A percentile compares a stretch with the other conserved stretches of the same genome.
Evolutionary conservation across 2,888 invertebrate genomes (phyloP).

Genomic region (Sceliomorpha sp.): DNA sequence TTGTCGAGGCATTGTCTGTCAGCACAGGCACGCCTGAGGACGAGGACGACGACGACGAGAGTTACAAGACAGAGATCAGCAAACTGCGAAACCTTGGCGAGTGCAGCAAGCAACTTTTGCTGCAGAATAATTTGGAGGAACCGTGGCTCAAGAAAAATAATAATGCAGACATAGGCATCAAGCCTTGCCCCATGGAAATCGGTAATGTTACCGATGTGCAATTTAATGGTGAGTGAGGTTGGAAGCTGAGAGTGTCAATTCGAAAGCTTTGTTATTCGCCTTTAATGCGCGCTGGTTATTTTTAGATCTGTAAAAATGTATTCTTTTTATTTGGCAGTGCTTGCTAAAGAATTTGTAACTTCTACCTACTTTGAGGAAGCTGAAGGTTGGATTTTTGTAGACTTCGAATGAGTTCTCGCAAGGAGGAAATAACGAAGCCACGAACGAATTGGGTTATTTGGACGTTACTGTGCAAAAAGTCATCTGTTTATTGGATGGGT

Average conservation of each 20-base stretch:
- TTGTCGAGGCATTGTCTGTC: constrained; percentile 19
- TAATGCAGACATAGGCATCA: constrained; percentile 50
- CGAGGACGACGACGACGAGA: constrained; percentile 72
- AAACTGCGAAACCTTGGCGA: constrained; percentile 71
- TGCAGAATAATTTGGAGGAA: constrained; percentile 29
- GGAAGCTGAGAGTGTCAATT: constrained; percentile 6
- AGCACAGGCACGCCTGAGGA: constrained; percentile 60
- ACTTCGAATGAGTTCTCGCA: constrained; percentile 42
- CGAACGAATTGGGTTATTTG: no score
- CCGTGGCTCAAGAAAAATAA: constrained; percentile 37
- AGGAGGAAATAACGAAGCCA: no score
- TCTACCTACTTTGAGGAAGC: constrained; percentile 66
- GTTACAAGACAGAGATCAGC: constrained; percentile 71
- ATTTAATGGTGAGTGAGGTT: constrained; percentile 66
- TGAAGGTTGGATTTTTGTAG: constrained; percentile 75
- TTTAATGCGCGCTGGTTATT: neutral
- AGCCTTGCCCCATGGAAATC: constrained; percentile 36
- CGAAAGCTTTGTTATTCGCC: constrained; percentile 2
- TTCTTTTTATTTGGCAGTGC: constrained; percentile 64
- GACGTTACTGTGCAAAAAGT: no score
- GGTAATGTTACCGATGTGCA: constrained; percentile 65
- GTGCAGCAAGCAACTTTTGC: constrained; percentile 69
- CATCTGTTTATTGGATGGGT: no score
- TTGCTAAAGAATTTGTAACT: constrained; percentile 71
- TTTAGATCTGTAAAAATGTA: neutral